These are phyloP conservation scores for Rhinoraja longicauda DNA, from an alignment of 2,797 vertebrate species.

Conservation along the genomic window DNA sequence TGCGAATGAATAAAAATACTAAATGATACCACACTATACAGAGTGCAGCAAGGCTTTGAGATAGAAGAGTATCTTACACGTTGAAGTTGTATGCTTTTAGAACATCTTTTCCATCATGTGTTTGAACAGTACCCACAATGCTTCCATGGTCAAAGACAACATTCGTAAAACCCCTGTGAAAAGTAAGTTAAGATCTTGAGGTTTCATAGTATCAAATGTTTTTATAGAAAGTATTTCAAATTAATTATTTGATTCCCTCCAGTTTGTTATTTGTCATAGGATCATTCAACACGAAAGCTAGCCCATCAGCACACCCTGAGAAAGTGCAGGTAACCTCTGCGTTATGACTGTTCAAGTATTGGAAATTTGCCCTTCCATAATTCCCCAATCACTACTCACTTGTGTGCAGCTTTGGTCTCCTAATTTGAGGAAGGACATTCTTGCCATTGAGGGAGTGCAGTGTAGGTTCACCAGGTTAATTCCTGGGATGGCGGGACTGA, in stretches of 20 bases:
- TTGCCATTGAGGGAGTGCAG: no score
- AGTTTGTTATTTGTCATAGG: background rate
- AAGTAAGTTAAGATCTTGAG: conserved; percentile 19
- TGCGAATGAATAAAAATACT: background rate
- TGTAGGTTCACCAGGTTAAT: no score
- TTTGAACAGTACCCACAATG: conserved; percentile 41
- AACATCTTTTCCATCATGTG: conserved; percentile 40
- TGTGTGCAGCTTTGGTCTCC: no score
- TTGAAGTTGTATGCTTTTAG: conserved; percentile 41
- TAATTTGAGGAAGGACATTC: no score
- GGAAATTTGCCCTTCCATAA: no score
- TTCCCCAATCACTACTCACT: no score
- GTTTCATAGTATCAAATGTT: background rate
- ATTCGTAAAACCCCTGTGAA: conserved; percentile 42
- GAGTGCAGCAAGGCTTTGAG: background rate
- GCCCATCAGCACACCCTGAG: no score
- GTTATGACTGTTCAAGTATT: no score
- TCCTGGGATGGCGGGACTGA: no score
- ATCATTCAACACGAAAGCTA: no score
- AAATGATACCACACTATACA: background rate
- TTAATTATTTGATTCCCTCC: background rate
- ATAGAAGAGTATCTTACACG: background rate
- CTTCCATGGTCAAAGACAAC: conserved; percentile 42
- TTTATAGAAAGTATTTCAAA: background rate
- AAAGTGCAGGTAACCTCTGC: no score